Conservation (phyloP, 2,797 vertebrate genomes). For the Myripristis jacobus region DNA sequence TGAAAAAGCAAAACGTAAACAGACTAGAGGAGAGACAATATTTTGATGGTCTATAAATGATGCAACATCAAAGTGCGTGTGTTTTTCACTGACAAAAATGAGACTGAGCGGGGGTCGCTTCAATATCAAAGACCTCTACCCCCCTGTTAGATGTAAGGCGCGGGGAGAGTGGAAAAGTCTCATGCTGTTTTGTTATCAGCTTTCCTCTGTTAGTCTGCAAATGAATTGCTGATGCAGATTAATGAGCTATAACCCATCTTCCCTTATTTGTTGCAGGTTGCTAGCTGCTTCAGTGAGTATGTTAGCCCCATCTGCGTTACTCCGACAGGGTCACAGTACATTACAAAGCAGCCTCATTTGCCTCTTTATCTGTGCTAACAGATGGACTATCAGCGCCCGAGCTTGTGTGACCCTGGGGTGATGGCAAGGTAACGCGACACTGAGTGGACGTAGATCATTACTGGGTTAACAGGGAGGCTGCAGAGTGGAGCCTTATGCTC, state of each 20-base stretch:
- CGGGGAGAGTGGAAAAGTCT: slow-evolving; percentile 66
- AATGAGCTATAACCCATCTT: slow-evolving; percentile 76
- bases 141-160: slow-evolving; percentile 64
- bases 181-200: slow-evolving; percentile 77
- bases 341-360: slow-evolving; percentile 79
- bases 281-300: slow-evolving; percentile 68
- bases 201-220: slow-evolving; percentile 74
- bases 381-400: slow-evolving; percentile 77
- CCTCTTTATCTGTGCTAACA: slow-evolving; percentile 80
- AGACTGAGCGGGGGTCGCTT: slow-evolving; percentile 69
- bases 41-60: slow-evolving; percentile 73
- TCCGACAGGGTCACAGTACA: slow-evolving; percentile 75
- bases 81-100: slow-evolving; percentile 66
- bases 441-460: slow-evolving; percentile 78
- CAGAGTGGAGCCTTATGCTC: slow-evolving; percentile 73
- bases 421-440: slow-evolving; percentile 75
- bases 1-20: slow-evolving; percentile 58
- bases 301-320: slow-evolving; percentile 59
- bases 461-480: slow-evolving; percentile 75
- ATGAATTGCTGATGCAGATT: slow-evolving; percentile 80
- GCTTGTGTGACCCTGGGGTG: slow-evolving; percentile 77
- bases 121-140: slow-evolving; percentile 75
- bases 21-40: slow-evolving; percentile 62
- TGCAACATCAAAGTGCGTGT: slow-evolving; percentile 74
- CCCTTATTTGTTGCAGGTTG: slow-evolving; percentile 69